Evolutionary conservation across 2,888 invertebrate species (phyloP), one percentile per base, ranked within the genome.

Genomic region (Theristus sp.): DNA sequence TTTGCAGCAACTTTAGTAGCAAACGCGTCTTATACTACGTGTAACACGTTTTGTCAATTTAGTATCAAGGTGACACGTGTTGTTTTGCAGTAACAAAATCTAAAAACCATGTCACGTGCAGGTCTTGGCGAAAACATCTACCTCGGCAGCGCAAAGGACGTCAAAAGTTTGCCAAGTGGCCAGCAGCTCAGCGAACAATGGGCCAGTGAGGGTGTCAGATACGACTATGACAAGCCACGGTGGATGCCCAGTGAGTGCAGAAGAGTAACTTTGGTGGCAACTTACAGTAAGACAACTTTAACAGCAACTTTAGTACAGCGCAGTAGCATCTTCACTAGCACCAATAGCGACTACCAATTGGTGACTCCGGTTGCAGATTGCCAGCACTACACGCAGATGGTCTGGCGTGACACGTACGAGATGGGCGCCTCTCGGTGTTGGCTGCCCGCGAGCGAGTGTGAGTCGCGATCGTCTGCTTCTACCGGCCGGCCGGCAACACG

Each of bases 91-190:
- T n/a, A n/a, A n/a, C 17, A 17, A 38, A 6, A 38, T 6, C 24
- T 38, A 46, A 2, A 22, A 6, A 22, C 10, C n/a, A n/a, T n/a
- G n/a, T n/a, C n/a, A n/a, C 30, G 28, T 65, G 27, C 46, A 68
- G 68, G 68, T 6, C 69, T 72, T 54, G 71, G 72, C 2, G 72
- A 72, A 62, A 72, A 72, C 61, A 68, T 72, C 56, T 61, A 62
- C 10, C 53, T 72, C 56, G 64, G 66, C 47, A 64, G 64, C 27
- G 67, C 69, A 6, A 64, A 65, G 10, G 65, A 66, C 6, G 65
- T 65, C 28, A 64, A 68, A 29, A 72, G 72, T 63, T 60, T 72
- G 28, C 71, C 72, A 22, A 72, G 72, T 29, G 72, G 72, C 20
- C 63, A 62, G 49, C 72, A 72, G 57, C 63, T 72, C 20, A 68